Conservation (phyloP, 2,888 invertebrate genomes). For the Erannis defoliaria region DNA sequence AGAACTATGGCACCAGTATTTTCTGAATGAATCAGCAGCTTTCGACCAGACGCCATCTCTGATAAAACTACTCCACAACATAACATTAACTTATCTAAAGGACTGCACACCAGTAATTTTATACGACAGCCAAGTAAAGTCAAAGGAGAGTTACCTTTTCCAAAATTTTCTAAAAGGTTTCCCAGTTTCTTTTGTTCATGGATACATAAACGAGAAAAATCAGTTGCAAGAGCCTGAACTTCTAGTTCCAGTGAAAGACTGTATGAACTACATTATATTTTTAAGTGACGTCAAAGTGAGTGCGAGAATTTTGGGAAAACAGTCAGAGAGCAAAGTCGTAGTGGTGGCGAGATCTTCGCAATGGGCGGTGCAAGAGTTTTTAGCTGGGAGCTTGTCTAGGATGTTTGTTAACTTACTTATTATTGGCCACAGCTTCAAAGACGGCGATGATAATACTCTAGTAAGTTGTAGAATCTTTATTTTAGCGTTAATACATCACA, state of each 20-base stretch:
- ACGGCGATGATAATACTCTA: conserved; percentile 71
- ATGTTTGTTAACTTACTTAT: conserved; percentile 90
- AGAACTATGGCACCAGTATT: conserved; percentile 83
- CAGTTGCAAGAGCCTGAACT: conserved; percentile 76
- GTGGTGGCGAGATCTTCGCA: conserved; percentile 90
- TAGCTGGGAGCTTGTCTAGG: conserved; percentile 87
- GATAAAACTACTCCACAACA: conserved; percentile 86
- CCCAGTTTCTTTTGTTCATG: conserved; percentile 88
- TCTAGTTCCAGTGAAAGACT: conserved; percentile 76
- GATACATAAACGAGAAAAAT: conserved; percentile 84
- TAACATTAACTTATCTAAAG: conserved; percentile 87
- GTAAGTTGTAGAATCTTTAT: conserved; percentile 63
- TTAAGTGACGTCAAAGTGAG: conserved; percentile 88
- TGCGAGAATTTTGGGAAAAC: conserved; percentile 87
- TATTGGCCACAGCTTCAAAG: conserved; percentile 88
- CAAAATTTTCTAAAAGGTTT: conserved; percentile 86
- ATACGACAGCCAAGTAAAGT: conserved; percentile 88
- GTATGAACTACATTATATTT: conserved; percentile 89
- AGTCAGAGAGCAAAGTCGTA: conserved; percentile 88
- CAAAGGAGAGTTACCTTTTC: conserved; percentile 84
- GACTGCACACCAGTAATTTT: conserved; percentile 89
- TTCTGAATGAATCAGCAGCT: conserved; percentile 69
- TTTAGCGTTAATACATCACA: no score
- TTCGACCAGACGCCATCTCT: conserved; percentile 87
- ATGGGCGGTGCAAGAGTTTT: conserved; percentile 91